Evolutionary conservation across 1,140 invertebrate genomes (phyloP), one percentile per base, ranked within the genome.

Genomic region (Mya arenaria): DNA sequence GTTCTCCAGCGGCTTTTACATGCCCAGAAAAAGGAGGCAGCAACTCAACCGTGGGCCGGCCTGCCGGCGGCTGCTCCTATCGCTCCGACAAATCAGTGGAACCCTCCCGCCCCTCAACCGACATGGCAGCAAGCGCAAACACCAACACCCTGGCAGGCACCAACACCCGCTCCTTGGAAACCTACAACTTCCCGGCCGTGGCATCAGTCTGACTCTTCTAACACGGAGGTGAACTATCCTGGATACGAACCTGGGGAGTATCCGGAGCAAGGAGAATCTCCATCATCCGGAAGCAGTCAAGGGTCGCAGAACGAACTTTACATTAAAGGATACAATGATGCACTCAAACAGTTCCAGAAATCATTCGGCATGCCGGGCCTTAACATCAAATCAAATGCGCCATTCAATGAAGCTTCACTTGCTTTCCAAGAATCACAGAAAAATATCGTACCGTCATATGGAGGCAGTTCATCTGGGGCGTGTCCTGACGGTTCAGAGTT

Each of bases 401-500:
- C 68, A n/a, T 55, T 66, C 17, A 63, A 52, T 62, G 69, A 74
- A 52, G 36, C 65, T n/a, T 55, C 58, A 10, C 6, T 63, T 5
- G 28, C 52, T 65, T 6, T 73, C 0, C 71, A 73, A 25, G 79
- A 73, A 48, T 65, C 62, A 2, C 44, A 55, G 37, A 82, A 82
- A 39, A 17, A 63, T n/a, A 17, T 10, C 23, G n/a, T n/a, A 36
- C 25, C 34, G 2, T 13, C 5, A 23, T 69, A 56, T 52, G 8
- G 77, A 32, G 63, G 82, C 71, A 8, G 44, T 15, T 60, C 63
- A 8, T 25, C 75, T 25, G 69, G 82, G 60, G 25, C 44, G 8
- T 87, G 86, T 73, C 72, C 71, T 1, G 86, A 87, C n/a, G 84
- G 86, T 34, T 69, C 75, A 2, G 77, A 84, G 23, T 82, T 77